Percentiles rank a stretch among this genome's conserved stretches.
Evolutionary conservation across 2,797 vertebrate species (phyloP).

Genomic region (Microchirus variegatus): DNA sequence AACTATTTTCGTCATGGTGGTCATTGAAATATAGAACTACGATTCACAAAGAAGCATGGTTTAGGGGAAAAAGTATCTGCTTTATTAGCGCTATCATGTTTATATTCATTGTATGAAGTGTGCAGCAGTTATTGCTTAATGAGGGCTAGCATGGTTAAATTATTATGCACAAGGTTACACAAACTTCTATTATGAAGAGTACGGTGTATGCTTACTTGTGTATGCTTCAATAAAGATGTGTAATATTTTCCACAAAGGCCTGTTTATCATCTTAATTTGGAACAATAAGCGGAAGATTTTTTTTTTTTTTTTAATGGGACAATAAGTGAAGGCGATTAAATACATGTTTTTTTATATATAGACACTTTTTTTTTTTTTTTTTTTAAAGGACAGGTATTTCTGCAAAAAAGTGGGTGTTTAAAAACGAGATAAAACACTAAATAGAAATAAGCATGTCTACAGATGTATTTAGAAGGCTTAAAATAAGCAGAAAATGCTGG

Average conservation of each 20-base stretch:
- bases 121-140: constrained; percentile 69
- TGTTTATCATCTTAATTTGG: constrained; percentile 25
- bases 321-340: no score
- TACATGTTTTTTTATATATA: no score
- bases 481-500: no score
- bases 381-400: no score
- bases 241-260: constrained; percentile 67
- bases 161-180: constrained; percentile 80
- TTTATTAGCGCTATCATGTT: constrained; percentile 67
- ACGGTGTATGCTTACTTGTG: constrained; percentile 78
- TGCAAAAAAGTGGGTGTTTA: no score
- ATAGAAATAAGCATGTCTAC: no score
- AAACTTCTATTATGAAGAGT: constrained; percentile 69
- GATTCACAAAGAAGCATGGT: constrained; percentile 62
- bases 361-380: no score
- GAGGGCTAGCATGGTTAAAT: constrained; percentile 77
- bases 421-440: no score
- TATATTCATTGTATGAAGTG: constrained; percentile 66
- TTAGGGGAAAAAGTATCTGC: constrained; percentile 52
- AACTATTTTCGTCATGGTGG: constrained; percentile 11
- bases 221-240: constrained; percentile 72
- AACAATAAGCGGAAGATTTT: not conserved
- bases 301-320: no score
- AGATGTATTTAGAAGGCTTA: no score
- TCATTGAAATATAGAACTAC: constrained; percentile 43